These are phyloP conservation scores for Diceros bicornis DNA, from an alignment of 2,797 vertebrate genomes.

Conservation along the genomic window DNA sequence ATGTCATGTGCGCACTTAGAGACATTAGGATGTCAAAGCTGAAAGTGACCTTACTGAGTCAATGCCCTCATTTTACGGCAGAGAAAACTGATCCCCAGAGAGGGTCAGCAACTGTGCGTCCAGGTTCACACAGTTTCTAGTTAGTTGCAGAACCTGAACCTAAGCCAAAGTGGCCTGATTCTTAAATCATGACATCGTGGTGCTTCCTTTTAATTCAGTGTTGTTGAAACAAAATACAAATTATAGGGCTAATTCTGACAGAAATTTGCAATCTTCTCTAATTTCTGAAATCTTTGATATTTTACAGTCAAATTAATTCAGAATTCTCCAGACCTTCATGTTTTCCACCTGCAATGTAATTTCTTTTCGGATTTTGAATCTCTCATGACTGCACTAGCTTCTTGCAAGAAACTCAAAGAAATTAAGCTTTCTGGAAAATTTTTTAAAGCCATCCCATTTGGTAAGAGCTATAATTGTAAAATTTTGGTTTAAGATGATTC, in stretches of 20 bases:
- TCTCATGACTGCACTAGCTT: constrained; percentile 74
- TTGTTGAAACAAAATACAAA: not conserved
- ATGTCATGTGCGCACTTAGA: not conserved
- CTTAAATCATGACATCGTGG: not conserved
- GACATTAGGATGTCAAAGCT: not conserved
- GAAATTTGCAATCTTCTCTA: not conserved
- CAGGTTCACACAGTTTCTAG: not conserved
- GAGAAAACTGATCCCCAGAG: not conserved
- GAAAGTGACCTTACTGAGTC: not conserved
- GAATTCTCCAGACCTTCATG: constrained; percentile 75
- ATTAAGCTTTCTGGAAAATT: constrained; percentile 66
- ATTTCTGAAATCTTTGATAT: constrained; percentile 67
- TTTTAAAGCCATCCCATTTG: constrained; percentile 67
- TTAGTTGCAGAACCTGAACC: not conserved
- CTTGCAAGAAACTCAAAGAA: constrained; percentile 80
- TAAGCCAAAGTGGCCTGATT: not conserved
- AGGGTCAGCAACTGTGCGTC: not conserved
- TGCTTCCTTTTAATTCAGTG: not conserved
- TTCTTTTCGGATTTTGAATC: constrained; percentile 65
- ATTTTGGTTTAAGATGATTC: constrained; percentile 49
- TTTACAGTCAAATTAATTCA: constrained; percentile 80
- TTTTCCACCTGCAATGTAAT: constrained; percentile 74
- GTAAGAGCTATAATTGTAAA: constrained; percentile 60
- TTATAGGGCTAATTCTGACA: not conserved
- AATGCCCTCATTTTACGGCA: not conserved